Evolutionary conservation across 2,888 invertebrate genomes (phyloP).

Genomic region (Andrena flavipes): DNA sequence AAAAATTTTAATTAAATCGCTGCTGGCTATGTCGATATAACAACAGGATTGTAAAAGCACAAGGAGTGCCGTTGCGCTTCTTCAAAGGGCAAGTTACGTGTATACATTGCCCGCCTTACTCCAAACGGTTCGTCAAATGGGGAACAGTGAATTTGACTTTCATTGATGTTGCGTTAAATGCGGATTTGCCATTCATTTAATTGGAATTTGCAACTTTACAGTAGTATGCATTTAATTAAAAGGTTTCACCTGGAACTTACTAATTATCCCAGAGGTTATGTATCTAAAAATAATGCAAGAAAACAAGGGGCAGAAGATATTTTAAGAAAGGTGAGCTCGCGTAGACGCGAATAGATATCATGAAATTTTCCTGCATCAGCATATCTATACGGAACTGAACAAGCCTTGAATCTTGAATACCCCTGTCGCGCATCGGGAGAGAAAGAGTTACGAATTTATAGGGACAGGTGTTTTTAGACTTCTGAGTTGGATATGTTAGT

Average conservation of each 20-base stretch:
- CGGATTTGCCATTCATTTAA: neutral
- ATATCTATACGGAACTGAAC: neutral
- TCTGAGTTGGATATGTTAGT: neutral
- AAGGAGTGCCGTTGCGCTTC: neutral
- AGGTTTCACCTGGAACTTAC: neutral
- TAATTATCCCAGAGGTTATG: no score
- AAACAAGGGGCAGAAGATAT: neutral
- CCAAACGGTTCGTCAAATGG: neutral
- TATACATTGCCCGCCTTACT: constrained; percentile 7
- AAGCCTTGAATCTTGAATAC: neutral
- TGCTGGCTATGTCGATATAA: constrained; percentile 25
- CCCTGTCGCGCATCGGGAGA: neutral
- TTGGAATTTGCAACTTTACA: neutral
- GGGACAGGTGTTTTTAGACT: neutral
- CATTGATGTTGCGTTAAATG: no score
- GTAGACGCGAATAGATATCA: neutral
- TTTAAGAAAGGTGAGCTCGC: neutral
- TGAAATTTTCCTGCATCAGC: neutral
- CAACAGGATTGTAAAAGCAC: constrained; percentile 20
- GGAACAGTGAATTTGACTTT: neutral
- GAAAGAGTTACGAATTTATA: neutral
- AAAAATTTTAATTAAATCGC: constrained; percentile 39
- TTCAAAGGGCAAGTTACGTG: constrained; percentile 13
- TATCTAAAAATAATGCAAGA: neutral
- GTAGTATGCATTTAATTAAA: neutral